Base-by-base conservation (phyloP, 2,888 invertebrate species). In the Eubasilissa splendida region DNA sequence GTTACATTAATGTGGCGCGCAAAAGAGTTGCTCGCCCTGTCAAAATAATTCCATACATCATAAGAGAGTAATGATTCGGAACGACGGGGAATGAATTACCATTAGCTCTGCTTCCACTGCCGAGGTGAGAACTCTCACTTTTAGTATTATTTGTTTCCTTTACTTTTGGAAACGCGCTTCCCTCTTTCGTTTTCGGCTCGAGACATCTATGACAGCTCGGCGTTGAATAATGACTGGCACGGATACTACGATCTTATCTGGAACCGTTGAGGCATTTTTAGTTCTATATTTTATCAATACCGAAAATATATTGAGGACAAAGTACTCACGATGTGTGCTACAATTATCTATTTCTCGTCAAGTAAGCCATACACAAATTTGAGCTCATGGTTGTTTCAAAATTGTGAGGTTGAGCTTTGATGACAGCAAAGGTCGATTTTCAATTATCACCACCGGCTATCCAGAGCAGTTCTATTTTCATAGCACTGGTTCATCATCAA, bases 31-130 rank as follows among this genome's bases (percentile, higher is more conserved):
- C 80, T 81, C 66, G 71, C 74, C 50, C 81, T 81, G 84, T 84
- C 84, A 81, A 80, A 79, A 80, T 82, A 80, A 77, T 82, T 82
- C 83, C 84, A 84, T 82, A 84, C 81, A 82, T 84, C 84, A 84
- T 84, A 81, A 82, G 60, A 82, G 83, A 82, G 84, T 82, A 84
- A 84, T 84, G 84, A 82, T 81, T 77, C 80, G 81, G 81, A 82
- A 84, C 82, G 77, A 74, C 82, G 76, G 60, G 82, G 77, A 83
- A 83, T 82, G 81, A 78, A 83, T 82, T 82, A 79, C 83, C 70
- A 83, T 83, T 83, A 83, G 82, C 74, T 78, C 74, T 60, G 58
- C 75, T 79, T 76, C 81, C 56, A 59, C 76, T 22, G 71, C 10
- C 9, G 68, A 63, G 53, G 76, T 53, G 76, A 65, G 56, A 68